Conservation (phyloP, 2,113 vertebrate species). For the Myotis brandtii region DNA sequence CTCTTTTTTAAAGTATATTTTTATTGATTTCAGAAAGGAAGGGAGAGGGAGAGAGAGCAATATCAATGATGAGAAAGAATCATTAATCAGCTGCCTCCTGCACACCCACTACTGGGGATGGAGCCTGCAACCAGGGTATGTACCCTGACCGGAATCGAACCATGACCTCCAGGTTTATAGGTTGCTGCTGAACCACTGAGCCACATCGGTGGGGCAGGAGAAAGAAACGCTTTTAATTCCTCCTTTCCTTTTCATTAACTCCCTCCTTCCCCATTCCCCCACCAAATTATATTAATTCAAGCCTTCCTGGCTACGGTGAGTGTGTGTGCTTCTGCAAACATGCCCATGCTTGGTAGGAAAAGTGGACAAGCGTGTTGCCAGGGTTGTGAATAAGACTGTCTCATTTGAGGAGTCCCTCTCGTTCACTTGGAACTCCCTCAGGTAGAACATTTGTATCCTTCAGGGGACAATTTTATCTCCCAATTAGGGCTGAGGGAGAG, state of each 20-base stretch:
- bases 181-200: too few species aligned
- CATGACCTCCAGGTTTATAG: too few species aligned
- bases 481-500: constrained; percentile 10
- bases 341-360: constrained; percentile 68
- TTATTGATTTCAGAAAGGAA: too few species aligned
- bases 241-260: not conserved
- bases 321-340: constrained; percentile 60
- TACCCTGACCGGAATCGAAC: too few species aligned
- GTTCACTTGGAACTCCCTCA: constrained; percentile 13
- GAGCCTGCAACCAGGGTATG: too few species aligned
- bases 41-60: too few species aligned
- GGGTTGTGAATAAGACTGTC: constrained; percentile 42
- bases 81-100: too few species aligned
- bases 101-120: too few species aligned
- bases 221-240: not conserved
- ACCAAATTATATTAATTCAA: constrained; percentile 73
- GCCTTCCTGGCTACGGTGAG: constrained; percentile 67
- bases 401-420: not conserved
- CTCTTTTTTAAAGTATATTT: too few species aligned
- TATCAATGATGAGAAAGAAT: too few species aligned
- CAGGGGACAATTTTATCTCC: not conserved
- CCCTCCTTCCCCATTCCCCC: not conserved
- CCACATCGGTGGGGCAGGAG: not conserved
- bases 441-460: not conserved
- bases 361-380: constrained; percentile 64